A percentile compares a stretch with the other conserved stretches of the same genome.
Conservation (phyloP, 2,113 vertebrate species). For the Mirza zaza region DNA sequence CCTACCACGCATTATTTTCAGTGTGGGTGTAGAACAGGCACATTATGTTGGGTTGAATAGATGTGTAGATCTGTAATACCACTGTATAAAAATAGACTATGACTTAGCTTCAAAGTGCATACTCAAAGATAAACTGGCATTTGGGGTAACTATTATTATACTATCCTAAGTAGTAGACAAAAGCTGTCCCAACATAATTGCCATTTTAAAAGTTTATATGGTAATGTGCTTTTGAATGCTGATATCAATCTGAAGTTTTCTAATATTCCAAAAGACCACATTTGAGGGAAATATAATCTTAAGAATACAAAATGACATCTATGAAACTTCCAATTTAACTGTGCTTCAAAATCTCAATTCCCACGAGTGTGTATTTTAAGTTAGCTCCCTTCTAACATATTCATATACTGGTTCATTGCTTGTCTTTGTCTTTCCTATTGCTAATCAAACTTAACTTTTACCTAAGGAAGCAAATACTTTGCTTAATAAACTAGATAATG, state of each 20-base stretch:
- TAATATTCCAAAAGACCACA: neutral
- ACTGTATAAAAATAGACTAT: conserved; percentile 63
- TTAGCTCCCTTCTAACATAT: neutral
- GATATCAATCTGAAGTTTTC: neutral
- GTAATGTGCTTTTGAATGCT: neutral
- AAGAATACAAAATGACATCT: neutral
- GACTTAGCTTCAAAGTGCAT: conserved; percentile 49
- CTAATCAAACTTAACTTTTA: conserved; percentile 3
- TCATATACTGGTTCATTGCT: neutral
- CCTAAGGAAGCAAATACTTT: neutral
- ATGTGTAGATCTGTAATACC: neutral
- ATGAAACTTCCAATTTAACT: conserved; percentile 27
- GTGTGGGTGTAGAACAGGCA: neutral
- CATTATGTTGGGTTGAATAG: conserved; percentile 14
- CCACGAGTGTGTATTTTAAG: neutral
- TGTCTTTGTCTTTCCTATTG: conserved; percentile 5
- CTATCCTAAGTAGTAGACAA: neutral
- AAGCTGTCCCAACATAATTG: conserved; percentile 34
- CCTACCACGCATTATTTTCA: conserved; percentile 18
- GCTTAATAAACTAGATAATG: conserved; percentile 2
- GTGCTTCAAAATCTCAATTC: conserved; percentile 44
- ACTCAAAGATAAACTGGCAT: conserved; percentile 40
- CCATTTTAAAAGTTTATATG: conserved; percentile 62
- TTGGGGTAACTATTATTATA: neutral
- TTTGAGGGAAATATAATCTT: neutral